phyloP scores from a whole-genome alignment of 1,140 invertebrate genomes.

The Brachionus plicatilis region DNA sequence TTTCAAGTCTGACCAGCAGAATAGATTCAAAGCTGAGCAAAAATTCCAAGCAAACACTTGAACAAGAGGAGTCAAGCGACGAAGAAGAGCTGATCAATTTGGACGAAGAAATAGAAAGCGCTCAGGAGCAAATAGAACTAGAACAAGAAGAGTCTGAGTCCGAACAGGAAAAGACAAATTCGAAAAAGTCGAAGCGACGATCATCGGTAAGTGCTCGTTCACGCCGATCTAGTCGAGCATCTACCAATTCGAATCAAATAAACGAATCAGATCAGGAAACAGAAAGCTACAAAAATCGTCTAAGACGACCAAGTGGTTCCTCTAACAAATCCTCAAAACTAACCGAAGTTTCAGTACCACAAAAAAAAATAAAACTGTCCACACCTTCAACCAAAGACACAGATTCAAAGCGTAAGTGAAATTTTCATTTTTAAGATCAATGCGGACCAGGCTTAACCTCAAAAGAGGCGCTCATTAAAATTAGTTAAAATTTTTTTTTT shows the following conservation, averaged over 20 bases:
- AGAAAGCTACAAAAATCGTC: neutral
- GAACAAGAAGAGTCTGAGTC: neutral
- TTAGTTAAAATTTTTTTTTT: neutral
- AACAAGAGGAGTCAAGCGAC: neutral
- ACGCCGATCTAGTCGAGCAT: conserved; percentile 1
- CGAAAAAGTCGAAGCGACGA: conserved; percentile 17
- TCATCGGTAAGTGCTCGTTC: conserved; percentile 4
- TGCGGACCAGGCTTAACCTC: neutral
- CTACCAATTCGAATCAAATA: conserved; percentile 9
- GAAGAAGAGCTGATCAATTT: conserved; percentile 27
- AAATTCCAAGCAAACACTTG: neutral
- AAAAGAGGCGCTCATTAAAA: too few relatives aligned
- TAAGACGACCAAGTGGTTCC: conserved; percentile 14
- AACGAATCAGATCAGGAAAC: conserved; percentile 10
- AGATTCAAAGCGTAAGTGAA: neutral
- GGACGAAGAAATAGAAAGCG: neutral
- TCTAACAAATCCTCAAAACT: conserved; percentile 12
- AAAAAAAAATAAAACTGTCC: conserved; percentile 13
- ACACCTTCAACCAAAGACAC: neutral
- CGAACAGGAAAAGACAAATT: neutral
- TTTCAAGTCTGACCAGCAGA: neutral
- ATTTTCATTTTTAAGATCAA: neutral
- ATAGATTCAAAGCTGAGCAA: neutral
- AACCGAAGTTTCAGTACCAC: neutral
- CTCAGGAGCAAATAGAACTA: neutral